phyloP scores from a whole-genome alignment of 2,113 vertebrate genomes.

The Mormyrus iriodes region DNA sequence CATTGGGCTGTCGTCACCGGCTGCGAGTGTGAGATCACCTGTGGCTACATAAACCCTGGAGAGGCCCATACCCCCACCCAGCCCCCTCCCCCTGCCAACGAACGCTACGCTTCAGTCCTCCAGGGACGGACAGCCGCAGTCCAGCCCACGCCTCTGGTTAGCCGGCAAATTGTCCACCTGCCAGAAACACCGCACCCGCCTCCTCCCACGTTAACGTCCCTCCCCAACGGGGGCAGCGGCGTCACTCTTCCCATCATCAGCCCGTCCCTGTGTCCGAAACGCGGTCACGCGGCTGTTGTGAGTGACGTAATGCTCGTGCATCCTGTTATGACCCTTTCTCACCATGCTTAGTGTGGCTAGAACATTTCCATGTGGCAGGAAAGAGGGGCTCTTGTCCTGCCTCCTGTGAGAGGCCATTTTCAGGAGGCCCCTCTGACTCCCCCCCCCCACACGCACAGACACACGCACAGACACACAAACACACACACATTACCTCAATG shows the following conservation, averaged over 20 bases:
- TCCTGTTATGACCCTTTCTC: neutral
- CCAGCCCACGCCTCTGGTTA: neutral
- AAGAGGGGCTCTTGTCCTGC: neutral
- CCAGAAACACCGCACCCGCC: neutral
- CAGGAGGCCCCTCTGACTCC: neutral
- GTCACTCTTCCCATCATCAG: neutral
- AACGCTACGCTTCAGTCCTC: neutral
- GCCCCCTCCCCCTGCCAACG: neutral
- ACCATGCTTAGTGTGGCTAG: neutral
- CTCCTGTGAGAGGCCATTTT: neutral
- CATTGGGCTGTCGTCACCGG: neutral
- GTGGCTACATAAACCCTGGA: neutral
- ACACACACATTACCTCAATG: neutral
- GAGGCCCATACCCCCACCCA: neutral
- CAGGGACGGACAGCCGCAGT: neutral
- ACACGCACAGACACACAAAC: neutral
- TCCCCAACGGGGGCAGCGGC: neutral
- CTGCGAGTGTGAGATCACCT: neutral
- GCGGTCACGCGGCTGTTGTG: neutral
- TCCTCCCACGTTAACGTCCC: neutral
- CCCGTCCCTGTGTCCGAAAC: neutral
- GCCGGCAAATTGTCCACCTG: neutral
- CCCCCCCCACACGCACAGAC: too few relatives aligned
- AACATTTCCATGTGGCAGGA: neutral
- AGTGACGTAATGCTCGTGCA: neutral